Base-by-base conservation (phyloP, 2,888 invertebrate species). In the Troides helena region DNA sequence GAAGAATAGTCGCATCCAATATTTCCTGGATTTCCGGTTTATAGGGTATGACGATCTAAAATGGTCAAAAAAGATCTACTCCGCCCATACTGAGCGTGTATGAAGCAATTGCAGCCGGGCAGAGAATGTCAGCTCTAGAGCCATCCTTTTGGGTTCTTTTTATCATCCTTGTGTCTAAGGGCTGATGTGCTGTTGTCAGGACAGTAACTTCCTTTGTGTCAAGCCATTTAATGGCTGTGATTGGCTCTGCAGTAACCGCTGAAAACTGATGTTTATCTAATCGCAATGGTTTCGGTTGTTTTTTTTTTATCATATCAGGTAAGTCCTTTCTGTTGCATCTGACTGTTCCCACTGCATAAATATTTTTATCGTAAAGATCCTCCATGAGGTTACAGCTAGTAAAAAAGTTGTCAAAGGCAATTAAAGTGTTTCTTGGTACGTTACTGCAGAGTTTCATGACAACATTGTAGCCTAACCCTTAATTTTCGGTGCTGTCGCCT, bases 101-200 rank as follows among this genome's bases (percentile, higher is more conserved):
- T 10, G 70, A 62, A 62, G 76, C 79, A 68, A 81, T 81, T 36
- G 82, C 78, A 70, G 70, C 74, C 23, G 81, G 81, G 71, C 79
- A 80, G 73, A 71, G 58, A 71, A 80, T 75, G 14, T 79, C 74
- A 69, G 36, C 61, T 76, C 72, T 81, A 56, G 78, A 72, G 36
- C 81, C 82, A 74, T 82, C 78, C 78, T 78, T 80, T 76, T 81
- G 80, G 30, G 79, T 81, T 70, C 80, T 77, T 71, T 80, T 76
- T 71, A 75, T 66, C 62, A 73, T 25, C 69, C 60, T 65, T 72
- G 69, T 70, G 65, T 78, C 76, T 63, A 30, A 25, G 77, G 77
- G 77, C 46, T 76, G 71, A 63, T 77, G 76, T 25, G 77, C 78
- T 68, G 78, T 78, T n/a, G 77, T 76, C 14, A 77, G 74, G 46